Base-by-base conservation (phyloP, 2,113 vertebrate species). In the Caranx ignobilis region DNA sequence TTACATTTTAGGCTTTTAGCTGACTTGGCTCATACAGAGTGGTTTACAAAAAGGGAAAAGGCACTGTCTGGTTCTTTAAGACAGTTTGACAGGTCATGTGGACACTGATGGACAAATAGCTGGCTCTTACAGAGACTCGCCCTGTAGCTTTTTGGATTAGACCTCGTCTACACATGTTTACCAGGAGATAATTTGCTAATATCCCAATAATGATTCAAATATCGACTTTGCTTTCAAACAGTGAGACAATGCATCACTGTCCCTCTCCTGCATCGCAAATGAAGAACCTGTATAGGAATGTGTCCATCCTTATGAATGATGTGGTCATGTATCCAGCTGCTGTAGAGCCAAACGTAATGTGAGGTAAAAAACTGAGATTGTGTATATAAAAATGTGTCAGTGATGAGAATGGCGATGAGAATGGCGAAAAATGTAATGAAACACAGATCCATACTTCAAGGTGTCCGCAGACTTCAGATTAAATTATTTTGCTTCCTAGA, bases 1-100 rank as follows among this genome's bases (percentile, higher is more conserved):
- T 75, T 68, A 57, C 18, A 64, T 68, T 77, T 65, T 55, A 72
- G 60, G 32, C 68, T 77, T 82, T 77, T 74, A 71, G 77, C 60
- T 79, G 70, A 83, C 63, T 81, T 61, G 32, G 71, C 69, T 82
- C 11, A 65, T 66, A 62, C 43, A 66, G 52, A 70, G 32, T 21
- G 64, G 47, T 61, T 59, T 66, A 68, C 26, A 61, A 72, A 62
- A 56, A 56, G 18, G n/a, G 63, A 67, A 82, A 81, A 77, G 57
- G 56, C 47, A 47, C 35, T 5, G 13, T 55, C 50, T 71, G 62
- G 39, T 59, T 72, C 52, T 63, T 19, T 79, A 43, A 45, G 43
- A 76, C 71, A 69, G 19, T 66, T 86, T 77, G 69, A 88, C 74
- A 74, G 72, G 6, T 77, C 63, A 55, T 3, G 5, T 61, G 26